phyloP scores from a whole-genome alignment of 2,888 invertebrate genomes.

The Aphodius sticticus region DNA sequence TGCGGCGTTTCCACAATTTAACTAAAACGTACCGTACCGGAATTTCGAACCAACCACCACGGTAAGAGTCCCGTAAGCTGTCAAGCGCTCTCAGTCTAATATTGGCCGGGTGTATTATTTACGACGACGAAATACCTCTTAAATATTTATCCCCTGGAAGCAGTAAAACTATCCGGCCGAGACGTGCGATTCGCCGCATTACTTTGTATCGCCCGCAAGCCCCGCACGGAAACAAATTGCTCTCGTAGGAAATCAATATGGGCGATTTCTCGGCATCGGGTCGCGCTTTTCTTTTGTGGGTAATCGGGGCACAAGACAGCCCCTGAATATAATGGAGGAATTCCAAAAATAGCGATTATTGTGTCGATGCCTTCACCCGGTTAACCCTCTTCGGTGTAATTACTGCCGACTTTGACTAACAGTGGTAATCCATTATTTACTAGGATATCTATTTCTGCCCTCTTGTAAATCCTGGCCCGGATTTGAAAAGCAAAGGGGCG shows the following conservation, averaged over 20 bases:
- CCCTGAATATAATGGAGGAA: neutral
- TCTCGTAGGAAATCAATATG: constrained; percentile 23
- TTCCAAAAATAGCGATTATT: neutral
- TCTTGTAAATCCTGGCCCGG: no score
- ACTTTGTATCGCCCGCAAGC: constrained; percentile 7
- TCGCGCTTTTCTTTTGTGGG: neutral
- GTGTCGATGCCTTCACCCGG: neutral
- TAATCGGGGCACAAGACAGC: neutral
- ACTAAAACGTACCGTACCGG: neutral
- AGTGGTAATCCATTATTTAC: neutral
- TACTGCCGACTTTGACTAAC: neutral
- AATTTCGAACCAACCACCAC: neutral
- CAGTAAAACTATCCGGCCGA: constrained; percentile 18
- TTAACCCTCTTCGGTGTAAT: neutral
- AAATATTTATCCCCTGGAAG: constrained; percentile 18
- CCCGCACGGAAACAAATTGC: constrained; percentile 18
- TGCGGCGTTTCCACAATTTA: neutral
- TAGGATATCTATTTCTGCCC: neutral
- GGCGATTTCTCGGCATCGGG: neutral
- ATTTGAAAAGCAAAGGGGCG: no score
- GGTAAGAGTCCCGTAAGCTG: neutral
- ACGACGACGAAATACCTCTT: constrained; percentile 12
- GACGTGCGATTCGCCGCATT: constrained; percentile 13
- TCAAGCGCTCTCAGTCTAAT: neutral
- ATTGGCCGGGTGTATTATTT: neutral